Evolutionary conservation across 2,888 invertebrate species (phyloP), one percentile per base, ranked within the genome.

Genomic region (Rotaria magnacalcarata): DNA sequence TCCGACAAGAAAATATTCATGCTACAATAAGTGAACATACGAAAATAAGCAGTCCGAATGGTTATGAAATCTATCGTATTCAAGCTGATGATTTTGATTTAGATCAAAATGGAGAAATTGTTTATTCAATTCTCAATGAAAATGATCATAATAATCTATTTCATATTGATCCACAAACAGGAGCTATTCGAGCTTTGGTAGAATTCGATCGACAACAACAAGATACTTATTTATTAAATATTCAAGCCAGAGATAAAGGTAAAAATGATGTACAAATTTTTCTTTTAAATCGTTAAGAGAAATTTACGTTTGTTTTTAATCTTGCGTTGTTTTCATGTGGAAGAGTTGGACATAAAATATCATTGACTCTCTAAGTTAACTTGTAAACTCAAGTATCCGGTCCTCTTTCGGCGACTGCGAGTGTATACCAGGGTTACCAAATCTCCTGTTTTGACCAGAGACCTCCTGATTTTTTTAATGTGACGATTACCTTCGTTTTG

Each of bases 91-190:
- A 80, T 47, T 11, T 16, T 24, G 80, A 80, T 80, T 10, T 47
- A 47, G 47, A 19, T 47, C 5, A 41, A 11, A 80, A 80, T 80
- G 80, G 80, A 47, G 21, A 80, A 80, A 80, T 80, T n/a, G 10
- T 24, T n/a, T 80, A 80, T 80, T 47, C 47, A 47, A 47, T 80
- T 24, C 5, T 47, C 4, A 47, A 47, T 34, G 34, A 34, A 34
- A 34, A 34, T 80, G 2, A 43, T n/a, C 16, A 80, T 47, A 47
- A 47, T 21, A 43, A 47, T 80, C 11, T 47, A 5, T 80, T 80
- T 80, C 43, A 43, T 47, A 80, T 80, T n/a, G 80, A 80, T 80
- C 14, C 47, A 47, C 41, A 80, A 80, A 80, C 80, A 80, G 80
- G 80, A 80, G 34, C 47, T 80, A 80, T 80, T 47, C 80, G 80